Conservation (phyloP, 2,113 vertebrate species). For the Tursiops truncatus region DNA sequence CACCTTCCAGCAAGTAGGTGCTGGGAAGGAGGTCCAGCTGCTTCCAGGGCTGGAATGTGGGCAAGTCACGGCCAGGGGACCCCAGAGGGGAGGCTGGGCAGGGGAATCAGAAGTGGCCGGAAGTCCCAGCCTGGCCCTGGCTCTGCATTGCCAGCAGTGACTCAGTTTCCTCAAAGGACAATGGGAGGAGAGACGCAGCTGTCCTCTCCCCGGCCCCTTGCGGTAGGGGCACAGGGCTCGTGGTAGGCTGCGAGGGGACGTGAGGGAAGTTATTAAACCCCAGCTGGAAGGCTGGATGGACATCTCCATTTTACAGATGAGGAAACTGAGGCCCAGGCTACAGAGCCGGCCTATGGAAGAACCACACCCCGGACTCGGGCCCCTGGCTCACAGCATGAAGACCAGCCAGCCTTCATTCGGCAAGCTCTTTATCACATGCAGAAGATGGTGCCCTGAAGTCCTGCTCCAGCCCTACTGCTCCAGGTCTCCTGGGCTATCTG, state of each 20-base stretch:
- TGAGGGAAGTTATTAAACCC: background rate
- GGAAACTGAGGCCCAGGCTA: background rate
- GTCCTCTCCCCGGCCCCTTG: background rate
- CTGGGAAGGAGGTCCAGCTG: background rate
- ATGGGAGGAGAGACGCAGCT: background rate
- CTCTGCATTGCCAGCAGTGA: too few relatives aligned
- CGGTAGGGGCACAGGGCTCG: background rate
- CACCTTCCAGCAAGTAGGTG: background rate
- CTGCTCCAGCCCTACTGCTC: background rate
- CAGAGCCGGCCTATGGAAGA: background rate
- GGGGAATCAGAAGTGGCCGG: background rate
- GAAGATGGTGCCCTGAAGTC: background rate
- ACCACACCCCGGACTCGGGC: background rate
- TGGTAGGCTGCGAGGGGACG: background rate
- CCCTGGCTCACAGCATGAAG: background rate
- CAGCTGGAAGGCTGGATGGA: background rate
- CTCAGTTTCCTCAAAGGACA: background rate
- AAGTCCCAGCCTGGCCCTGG: background rate
- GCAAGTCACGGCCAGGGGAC: background rate
- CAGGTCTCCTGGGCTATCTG: background rate
- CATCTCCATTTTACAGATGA: background rate
- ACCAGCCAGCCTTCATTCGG: background rate
- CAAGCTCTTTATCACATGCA: fast-evolving
- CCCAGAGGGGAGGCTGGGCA: fast-evolving
- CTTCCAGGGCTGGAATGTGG: background rate